Base-by-base conservation (phyloP, 2,113 vertebrate genomes). In the Microcebus jonahi region DNA sequence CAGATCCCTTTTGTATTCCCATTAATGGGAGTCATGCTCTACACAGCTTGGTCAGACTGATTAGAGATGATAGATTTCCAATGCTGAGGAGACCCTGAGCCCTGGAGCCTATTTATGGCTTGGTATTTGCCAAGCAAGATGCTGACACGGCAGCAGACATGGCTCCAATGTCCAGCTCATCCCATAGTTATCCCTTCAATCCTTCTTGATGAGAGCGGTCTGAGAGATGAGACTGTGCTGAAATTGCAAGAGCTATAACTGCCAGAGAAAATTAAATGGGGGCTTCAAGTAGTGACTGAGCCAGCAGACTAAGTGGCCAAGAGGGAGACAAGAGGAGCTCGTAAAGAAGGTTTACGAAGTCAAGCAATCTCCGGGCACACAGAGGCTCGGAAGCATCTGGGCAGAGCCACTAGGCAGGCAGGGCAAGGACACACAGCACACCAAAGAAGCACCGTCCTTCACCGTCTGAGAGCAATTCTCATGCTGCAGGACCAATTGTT, bases 211-310 rank as follows among this genome's bases (percentile, higher is more conserved):
- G 97, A 97, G 70, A 73, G 73, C 3, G 3, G 82, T 91, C 79
- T 93, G 75, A 95, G 90, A 85, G 39, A 95, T 5, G 53, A 97
- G 79, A 89, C 73, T 93, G 55, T 77, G 96, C 96, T 92, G 89
- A 94, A 97, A 92, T 55, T 92, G 91, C 81, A 91, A 86, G 91
- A 97, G 93, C 88, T 82, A 1, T 71, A 86, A 92, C 95, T 90
- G 92, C 84, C 92, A 77, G 88, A 93, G 94, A 91, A 96, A 96
- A 97, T 92, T 82, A 97, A 95, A 90, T 31, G 83, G 94, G 71
- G 90, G 77, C 50, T 96, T 95, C 91, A 85, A 96, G 93, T 75
- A 94, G 88, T n/a, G 91, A 82, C 91, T 73, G 59, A 94, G 93
- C 84, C 92, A 96, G 84, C 50, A 81, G 76, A 94, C 90, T 67